phyloP scores from a whole-genome alignment of 2,797 vertebrate genomes.

The Megalops cyprinoides region DNA sequence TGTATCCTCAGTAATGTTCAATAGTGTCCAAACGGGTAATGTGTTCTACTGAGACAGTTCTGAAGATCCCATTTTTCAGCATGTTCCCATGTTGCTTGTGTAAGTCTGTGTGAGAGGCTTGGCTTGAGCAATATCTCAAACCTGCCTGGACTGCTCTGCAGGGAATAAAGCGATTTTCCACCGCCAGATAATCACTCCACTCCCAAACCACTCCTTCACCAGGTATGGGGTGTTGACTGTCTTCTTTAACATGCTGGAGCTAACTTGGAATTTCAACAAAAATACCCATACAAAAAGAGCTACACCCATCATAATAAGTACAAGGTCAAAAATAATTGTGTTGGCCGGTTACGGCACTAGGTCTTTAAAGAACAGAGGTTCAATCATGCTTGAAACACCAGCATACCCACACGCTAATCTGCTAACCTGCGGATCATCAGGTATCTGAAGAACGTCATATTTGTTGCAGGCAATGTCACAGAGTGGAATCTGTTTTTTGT shows the following conservation, averaged over 20 bases:
- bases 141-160: slow-evolving; percentile 54
- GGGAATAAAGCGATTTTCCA: slow-evolving; percentile 47
- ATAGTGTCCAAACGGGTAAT: not conserved
- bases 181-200: slow-evolving; percentile 56
- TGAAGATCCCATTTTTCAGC: not conserved
- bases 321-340: not conserved
- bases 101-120: slow-evolving; percentile 13
- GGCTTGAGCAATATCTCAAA: slow-evolving; percentile 45
- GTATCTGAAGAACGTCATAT: not conserved
- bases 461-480: not conserved
- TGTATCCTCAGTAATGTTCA: not conserved
- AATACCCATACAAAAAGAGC: slow-evolving; percentile 18
- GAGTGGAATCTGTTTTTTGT: not conserved
- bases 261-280: slow-evolving; percentile 34
- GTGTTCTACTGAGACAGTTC: not conserved
- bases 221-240: slow-evolving; percentile 70
- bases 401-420: not conserved
- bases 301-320: slow-evolving; percentile 12
- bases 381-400: not conserved
- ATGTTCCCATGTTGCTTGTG: slow-evolving; percentile 8
- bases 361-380: not conserved
- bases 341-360: not conserved
- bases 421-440: not conserved
- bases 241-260: slow-evolving; percentile 44
- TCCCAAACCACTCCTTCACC: slow-evolving; percentile 69